These are phyloP conservation scores for Nezara viridula DNA, from an alignment of 2,888 invertebrate species.

Conservation along the genomic window DNA sequence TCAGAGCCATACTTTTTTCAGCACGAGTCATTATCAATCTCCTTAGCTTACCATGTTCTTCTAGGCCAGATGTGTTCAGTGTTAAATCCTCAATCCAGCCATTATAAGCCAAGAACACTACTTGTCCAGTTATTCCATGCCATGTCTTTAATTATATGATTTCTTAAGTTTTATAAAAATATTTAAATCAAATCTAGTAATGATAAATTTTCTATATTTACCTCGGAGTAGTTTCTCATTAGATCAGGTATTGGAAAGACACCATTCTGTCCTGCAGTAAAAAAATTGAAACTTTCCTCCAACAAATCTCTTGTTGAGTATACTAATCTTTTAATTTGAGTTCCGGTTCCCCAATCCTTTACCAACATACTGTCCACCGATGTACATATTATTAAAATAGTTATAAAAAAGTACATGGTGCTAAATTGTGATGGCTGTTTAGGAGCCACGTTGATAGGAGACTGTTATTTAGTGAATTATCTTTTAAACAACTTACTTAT, in stretches of 20 bases:
- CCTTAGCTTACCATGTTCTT: conserved; percentile 59
- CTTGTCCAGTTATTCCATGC: conserved; percentile 48
- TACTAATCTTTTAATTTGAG: conserved; percentile 62
- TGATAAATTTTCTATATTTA: neutral
- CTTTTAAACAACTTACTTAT: neutral
- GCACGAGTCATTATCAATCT: conserved; percentile 61
- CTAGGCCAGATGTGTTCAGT: conserved; percentile 40
- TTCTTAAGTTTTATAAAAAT: neutral
- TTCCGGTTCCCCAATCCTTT: conserved; percentile 63
- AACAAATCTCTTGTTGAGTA: conserved; percentile 62
- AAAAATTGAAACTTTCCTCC: conserved; percentile 58
- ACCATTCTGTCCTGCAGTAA: conserved; percentile 57
- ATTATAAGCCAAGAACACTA: conserved; percentile 59
- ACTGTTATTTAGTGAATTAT: conserved; percentile 1
- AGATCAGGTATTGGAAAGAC: conserved; percentile 60
- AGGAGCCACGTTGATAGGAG: neutral
- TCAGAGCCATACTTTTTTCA: conserved; percentile 60
- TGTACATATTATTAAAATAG: conserved; percentile 31
- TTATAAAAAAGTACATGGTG: neutral
- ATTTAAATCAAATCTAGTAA: neutral
- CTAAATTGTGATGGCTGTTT: neutral
- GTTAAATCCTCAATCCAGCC: conserved; percentile 60
- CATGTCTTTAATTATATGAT: conserved; percentile 47
- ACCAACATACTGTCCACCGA: conserved; percentile 57
- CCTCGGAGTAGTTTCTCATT: conserved; percentile 55